Conservation (phyloP, 2,797 vertebrate species). For the Rhadinocentrus ornatus region DNA sequence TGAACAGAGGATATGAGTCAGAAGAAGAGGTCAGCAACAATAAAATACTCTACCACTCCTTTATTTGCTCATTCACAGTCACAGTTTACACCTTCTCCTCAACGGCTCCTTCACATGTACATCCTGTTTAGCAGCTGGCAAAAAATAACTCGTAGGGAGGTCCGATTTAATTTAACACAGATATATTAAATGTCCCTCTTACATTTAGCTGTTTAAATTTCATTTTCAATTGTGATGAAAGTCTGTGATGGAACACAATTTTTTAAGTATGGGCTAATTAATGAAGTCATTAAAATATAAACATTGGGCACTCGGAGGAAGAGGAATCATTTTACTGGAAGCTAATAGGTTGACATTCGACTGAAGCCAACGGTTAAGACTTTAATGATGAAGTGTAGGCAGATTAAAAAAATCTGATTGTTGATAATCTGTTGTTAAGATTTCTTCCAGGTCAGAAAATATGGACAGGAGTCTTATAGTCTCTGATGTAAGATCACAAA, state of each 20-base stretch:
- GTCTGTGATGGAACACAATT: not conserved
- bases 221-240: not conserved
- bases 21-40: slow-evolving; percentile 16
- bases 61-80: slow-evolving; percentile 38
- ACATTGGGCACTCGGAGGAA: not conserved
- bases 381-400: not conserved
- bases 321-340: not conserved
- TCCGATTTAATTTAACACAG: not conserved
- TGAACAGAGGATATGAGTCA: slow-evolving; percentile 20
- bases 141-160: not conserved
- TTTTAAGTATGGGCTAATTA: not conserved
- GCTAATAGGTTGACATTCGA: not conserved
- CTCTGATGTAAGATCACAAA: no score
- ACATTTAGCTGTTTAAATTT: not conserved
- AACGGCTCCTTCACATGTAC: not conserved
- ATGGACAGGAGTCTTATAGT: no score
- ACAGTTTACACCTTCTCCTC: not conserved
- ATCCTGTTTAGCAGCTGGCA: slow-evolving; percentile 23
- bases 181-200: not conserved
- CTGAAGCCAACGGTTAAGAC: not conserved
- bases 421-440: not conserved
- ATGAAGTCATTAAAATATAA: not conserved
- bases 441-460: not conserved
- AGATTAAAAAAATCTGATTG: not conserved
- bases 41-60: slow-evolving; percentile 34